Percentiles rank a stretch among this genome's conserved stretches.
Evolutionary conservation across 2,113 vertebrate genomes (phyloP).

Genomic region (Alouatta palliata): DNA sequence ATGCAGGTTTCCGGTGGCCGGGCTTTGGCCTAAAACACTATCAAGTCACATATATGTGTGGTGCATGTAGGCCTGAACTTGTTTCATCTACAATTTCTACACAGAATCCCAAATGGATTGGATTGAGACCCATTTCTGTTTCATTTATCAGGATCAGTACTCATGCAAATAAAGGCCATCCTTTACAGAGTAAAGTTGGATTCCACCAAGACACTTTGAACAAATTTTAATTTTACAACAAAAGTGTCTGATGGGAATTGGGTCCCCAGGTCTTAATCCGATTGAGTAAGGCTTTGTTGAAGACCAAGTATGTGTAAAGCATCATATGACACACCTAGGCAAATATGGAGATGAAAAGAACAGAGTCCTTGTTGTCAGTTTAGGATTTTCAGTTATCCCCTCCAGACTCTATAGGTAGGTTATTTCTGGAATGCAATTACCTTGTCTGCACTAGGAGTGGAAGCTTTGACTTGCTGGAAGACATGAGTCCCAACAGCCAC

Average conservation of each 20-base stretch:
- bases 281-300: not conserved
- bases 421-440: constrained; percentile 47
- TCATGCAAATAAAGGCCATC: not conserved
- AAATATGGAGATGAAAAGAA: not conserved
- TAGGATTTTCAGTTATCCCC: not conserved
- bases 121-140: not conserved
- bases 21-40: not conserved
- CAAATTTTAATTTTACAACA: not conserved
- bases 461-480: constrained; percentile 46
- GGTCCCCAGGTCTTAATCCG: not conserved
- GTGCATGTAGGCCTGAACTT: not conserved
- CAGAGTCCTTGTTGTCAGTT: not conserved
- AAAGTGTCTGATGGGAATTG: not conserved
- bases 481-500: constrained; percentile 83
- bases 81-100: not conserved
- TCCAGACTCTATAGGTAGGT: not conserved
- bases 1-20: not conserved
- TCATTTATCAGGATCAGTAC: not conserved
- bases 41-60: not conserved
- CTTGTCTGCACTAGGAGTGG: constrained; percentile 56
- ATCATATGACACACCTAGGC: not conserved
- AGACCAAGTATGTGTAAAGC: not conserved
- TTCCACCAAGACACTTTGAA: not conserved
- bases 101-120: not conserved
- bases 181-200: not conserved